phyloP scores from a whole-genome alignment of 2,113 vertebrate genomes.

The Tragelaphus buxtoni region DNA sequence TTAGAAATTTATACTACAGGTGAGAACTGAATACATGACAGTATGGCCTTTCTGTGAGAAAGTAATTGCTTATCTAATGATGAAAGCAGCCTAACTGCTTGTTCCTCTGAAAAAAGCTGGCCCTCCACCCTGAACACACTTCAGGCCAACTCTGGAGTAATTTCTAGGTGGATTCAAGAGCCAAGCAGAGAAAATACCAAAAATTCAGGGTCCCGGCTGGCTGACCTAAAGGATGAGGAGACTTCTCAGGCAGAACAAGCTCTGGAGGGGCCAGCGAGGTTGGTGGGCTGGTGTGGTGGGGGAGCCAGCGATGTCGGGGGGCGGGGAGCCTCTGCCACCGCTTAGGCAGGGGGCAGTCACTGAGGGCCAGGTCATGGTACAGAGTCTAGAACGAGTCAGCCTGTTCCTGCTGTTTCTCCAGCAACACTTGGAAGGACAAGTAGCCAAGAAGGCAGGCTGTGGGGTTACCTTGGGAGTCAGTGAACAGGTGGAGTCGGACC shows the following conservation, averaged over 20 bases:
- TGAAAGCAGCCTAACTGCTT: neutral
- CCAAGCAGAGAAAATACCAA: neutral
- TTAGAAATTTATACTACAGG: neutral
- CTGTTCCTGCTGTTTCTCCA: neutral
- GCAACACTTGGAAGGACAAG: neutral
- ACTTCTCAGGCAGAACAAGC: neutral
- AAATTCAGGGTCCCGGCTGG: neutral
- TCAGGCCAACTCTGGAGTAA: neutral
- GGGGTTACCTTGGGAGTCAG: neutral
- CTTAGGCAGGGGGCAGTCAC: neutral
- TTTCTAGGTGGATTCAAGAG: neutral
- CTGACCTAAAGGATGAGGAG: neutral
- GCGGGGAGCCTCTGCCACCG: rapidly evolving
- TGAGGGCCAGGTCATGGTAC: neutral
- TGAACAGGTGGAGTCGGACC: rapidly evolving
- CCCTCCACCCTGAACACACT: neutral
- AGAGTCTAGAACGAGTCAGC: neutral
- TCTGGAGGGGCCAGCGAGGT: neutral
- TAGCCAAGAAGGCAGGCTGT: neutral
- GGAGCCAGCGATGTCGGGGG: rapidly evolving
- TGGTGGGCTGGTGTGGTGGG: rapidly evolving
- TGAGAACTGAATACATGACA: neutral
- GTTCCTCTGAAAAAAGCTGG: neutral
- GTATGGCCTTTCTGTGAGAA: neutral
- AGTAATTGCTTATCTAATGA: neutral